Conservation (phyloP, 2,888 invertebrate genomes). For the Tipula helvola region DNA sequence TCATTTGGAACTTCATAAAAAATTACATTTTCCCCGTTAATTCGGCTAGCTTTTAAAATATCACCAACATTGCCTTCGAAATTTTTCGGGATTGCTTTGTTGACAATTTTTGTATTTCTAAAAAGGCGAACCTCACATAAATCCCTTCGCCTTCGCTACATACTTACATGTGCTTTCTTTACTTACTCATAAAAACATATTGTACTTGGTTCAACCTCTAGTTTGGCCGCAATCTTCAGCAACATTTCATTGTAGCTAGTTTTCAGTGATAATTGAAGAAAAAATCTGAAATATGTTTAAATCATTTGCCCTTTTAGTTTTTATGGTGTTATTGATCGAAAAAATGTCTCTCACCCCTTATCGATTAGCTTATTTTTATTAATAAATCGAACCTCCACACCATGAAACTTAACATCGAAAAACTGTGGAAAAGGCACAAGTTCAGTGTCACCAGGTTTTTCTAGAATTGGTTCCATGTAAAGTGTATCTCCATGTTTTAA, state of each 20-base stretch:
- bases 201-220: background rate
- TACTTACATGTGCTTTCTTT: background rate
- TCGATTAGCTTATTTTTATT: conserved; percentile 91
- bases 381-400: conserved; percentile 90
- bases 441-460: conserved; percentile 63
- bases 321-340: conserved; percentile 85
- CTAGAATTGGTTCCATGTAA: conserved; percentile 24
- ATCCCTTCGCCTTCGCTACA: background rate
- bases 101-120: background rate
- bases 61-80: background rate
- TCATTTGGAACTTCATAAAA: background rate
- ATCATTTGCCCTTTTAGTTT: conserved; percentile 84
- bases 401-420: conserved; percentile 76
- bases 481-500: conserved; percentile 86
- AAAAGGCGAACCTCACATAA: background rate
- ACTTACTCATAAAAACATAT: background rate
- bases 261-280: background rate
- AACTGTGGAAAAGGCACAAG: conserved; percentile 88
- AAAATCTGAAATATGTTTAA: conserved; percentile 68
- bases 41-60: background rate
- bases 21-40: background rate
- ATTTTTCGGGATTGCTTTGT: background rate
- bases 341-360: conserved; percentile 82
- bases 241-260: background rate
- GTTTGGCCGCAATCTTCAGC: background rate